Conservation (phyloP, 2,113 vertebrate species). For the Rattus rattus region DNA sequence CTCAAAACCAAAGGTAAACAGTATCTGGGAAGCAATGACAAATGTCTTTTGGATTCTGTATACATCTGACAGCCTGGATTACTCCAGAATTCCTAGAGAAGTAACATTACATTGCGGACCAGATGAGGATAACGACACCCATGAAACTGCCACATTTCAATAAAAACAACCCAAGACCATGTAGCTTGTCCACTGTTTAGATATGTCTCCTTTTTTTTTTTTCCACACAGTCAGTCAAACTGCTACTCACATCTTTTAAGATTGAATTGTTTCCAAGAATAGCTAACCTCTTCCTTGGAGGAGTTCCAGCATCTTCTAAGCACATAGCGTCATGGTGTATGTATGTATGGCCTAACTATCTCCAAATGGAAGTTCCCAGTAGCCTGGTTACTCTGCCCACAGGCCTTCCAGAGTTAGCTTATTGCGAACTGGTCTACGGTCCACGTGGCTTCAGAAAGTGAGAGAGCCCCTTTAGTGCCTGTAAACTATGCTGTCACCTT, state of each 20-base stretch:
- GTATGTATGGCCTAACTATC: no score
- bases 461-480: background rate
- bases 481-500: background rate
- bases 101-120: slow-evolving; percentile 70
- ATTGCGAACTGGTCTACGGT: background rate
- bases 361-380: no score
- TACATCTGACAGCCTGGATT: slow-evolving; percentile 16
- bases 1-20: background rate
- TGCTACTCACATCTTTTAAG: background rate
- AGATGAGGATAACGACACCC: background rate
- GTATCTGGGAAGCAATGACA: background rate
- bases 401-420: background rate
- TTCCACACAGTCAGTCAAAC: background rate
- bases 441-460: background rate
- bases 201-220: background rate
- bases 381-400: background rate
- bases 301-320: background rate
- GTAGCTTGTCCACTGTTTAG: no score
- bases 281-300: background rate
- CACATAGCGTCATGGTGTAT: no score
- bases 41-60: background rate
- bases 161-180: background rate
- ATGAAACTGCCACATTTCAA: background rate
- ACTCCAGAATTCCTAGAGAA: slow-evolving; percentile 74
- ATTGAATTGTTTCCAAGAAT: background rate